Evolutionary conservation across 2,888 invertebrate genomes (phyloP), one percentile per base, ranked within the genome.

Genomic region (Micoletzkya japonica): DNA sequence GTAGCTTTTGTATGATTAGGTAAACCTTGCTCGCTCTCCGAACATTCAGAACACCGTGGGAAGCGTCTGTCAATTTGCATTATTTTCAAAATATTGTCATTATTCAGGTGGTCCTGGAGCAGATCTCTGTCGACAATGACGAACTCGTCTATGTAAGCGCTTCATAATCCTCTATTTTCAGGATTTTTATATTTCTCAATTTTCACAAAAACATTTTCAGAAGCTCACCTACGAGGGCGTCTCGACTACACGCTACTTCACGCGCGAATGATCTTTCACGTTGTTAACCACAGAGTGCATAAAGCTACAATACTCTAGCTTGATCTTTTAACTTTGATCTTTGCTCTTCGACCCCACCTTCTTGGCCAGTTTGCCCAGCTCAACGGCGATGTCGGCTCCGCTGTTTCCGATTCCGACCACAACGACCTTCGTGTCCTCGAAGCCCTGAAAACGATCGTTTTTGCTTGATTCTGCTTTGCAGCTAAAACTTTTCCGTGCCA

Each of bases 351-450:
- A 32, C 4, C 64, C 26, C 26, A 84, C 86, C 79, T 86, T 78
- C 50, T 79, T 75, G 0, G 86, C 83, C 26, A 84, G 81, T 60
- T 85, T 84, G 68, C 86, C 85, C 52, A 87, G 70, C 73, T 88
- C 88, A 10, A 87, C 87, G 7, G 87, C 87, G 57, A 87, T 86
- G 74, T 88, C 88, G 7, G 83, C 86, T 7, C 87, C 88, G 2
- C 87, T 87, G 74, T 87, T 88, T 3, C 88, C 88, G 39, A 87
- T 79, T 80, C 88, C 88, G 4, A 88, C 82, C 14, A 88, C 84
- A 0, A 87, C 78, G 2, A 87, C 86, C 10, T 76, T 76, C 73
- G 87, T 86, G 54, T 86, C 86, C 28, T 81, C 80, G 72, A 86
- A 86, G 4, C 82, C 77, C 59, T 75, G 72, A 36, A 63, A 44